Evolutionary conservation across 2,113 vertebrate genomes (phyloP).

Genomic region (Indicator maculatus): DNA sequence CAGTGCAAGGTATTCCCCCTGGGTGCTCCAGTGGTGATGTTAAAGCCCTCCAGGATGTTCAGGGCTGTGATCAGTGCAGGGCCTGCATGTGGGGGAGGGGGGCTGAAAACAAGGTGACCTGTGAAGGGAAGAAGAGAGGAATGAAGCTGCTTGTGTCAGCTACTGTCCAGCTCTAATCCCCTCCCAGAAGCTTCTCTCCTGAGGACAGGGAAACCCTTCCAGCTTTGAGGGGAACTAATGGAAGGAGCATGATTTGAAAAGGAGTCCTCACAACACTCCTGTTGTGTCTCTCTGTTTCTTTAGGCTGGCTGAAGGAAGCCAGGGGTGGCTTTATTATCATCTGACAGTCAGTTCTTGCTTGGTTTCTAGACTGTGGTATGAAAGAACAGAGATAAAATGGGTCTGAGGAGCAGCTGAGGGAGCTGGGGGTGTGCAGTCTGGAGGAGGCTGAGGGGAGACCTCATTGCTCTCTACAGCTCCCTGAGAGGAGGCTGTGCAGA

Average conservation of each 20-base stretch:
- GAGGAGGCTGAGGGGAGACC: no score
- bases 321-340: neutral
- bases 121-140: conserved; percentile 35
- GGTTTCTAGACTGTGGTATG: neutral
- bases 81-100: conserved; percentile 90
- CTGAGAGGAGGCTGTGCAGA: no score
- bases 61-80: conserved; percentile 90
- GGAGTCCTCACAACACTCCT: neutral
- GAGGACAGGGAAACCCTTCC: neutral
- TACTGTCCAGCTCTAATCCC: neutral
- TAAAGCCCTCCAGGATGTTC: conserved; percentile 95
- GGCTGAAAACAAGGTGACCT: conserved; percentile 90
- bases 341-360: neutral
- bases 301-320: neutral
- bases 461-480: no score
- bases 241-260: neutral
- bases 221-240: neutral
- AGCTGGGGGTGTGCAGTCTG: no score
- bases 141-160: neutral
- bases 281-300: neutral
- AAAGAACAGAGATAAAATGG: neutral
- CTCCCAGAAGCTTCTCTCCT: neutral
- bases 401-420: neutral
- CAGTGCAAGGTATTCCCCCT: conserved; percentile 86
- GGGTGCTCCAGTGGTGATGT: conserved; percentile 84